Base-by-base conservation (phyloP, 1,140 invertebrate genomes). In the Teleogryllus occipitalis region DNA sequence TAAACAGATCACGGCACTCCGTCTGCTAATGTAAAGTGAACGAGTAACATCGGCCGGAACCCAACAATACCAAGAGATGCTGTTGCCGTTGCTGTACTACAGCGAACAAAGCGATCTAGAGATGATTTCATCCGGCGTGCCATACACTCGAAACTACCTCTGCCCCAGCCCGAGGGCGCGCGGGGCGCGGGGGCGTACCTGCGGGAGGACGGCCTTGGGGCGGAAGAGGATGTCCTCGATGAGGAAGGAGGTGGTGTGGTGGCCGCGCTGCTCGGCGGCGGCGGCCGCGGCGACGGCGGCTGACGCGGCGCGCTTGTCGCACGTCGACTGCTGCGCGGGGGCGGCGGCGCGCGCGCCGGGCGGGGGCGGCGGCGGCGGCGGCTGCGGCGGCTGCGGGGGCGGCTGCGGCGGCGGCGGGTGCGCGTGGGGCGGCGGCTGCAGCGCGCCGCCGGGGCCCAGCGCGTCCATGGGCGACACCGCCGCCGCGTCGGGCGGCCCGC, bases 171-270 rank as follows among this genome's bases (percentile, higher is more conserved):
- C 18, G n/a, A 65, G 14, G 21, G 3, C 77, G 22, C 46, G 10
- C 4, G 77, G 22, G 0, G 22, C 65, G 6, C 15, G 22, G 3
- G 15, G 39, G 10, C 79, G 75, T 54, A 80, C 79, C 79, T 80
- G 79, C 14, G 79, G 75, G 7, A 80, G 65, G n/a, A 8, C n/a
- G 21, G 80, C n/a, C 39, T 80, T 80, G 47, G 80, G 80, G 15
- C 80, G 48, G 72, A 80, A 80, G 46, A 80, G 74, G 54, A 80
- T 80, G 72, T 80, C 80, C 47, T 80, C 80, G 18, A 80, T 80
- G 54, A 80, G 80, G 77, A 80, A 80, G 22, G 80, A 80, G 7
- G 80, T 80, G 49, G 79, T 77, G 12, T 77, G 54, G 15, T 54
- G 47, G 22, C 80, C 18, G 39, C 47, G 54, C 14, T 80, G 47